Conservation (phyloP, 2,113 vertebrate species). For the Motacilla tschutschensis region DNA sequence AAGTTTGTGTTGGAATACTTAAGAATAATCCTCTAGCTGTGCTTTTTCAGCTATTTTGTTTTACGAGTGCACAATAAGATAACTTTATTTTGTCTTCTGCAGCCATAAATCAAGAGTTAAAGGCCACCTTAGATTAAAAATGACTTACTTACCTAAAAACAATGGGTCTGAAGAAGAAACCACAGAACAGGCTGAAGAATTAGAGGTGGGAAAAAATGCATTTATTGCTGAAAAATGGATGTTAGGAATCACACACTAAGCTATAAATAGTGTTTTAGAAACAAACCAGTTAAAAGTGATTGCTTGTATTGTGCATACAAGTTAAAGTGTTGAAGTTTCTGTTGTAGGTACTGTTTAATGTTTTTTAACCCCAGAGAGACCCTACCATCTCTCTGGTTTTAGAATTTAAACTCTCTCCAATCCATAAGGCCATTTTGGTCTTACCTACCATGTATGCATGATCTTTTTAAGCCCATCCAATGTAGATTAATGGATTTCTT, state of each 20-base stretch:
- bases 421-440: background rate
- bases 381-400: background rate
- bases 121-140: slow-evolving; percentile 95
- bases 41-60: background rate
- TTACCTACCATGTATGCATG: background rate
- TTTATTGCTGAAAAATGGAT: background rate
- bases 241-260: background rate
- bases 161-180: slow-evolving; percentile 84
- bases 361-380: background rate
- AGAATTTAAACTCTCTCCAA: background rate
- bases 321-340: background rate
- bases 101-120: slow-evolving; percentile 96
- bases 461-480: background rate
- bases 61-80: background rate
- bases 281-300: background rate
- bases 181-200: slow-evolving; percentile 83
- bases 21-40: background rate
- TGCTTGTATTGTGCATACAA: background rate
- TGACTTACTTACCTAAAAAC: slow-evolving; percentile 94
- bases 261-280: background rate
- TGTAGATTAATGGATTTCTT: background rate
- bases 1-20: background rate
- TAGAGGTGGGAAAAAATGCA: slow-evolving; percentile 77
- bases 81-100: slow-evolving; percentile 33
- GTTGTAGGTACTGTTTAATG: background rate